A percentile compares a stretch with the other conserved stretches of the same genome.
Evolutionary conservation across 2,113 vertebrate genomes (phyloP).

Genomic region (Cyanoderma ruficeps): DNA sequence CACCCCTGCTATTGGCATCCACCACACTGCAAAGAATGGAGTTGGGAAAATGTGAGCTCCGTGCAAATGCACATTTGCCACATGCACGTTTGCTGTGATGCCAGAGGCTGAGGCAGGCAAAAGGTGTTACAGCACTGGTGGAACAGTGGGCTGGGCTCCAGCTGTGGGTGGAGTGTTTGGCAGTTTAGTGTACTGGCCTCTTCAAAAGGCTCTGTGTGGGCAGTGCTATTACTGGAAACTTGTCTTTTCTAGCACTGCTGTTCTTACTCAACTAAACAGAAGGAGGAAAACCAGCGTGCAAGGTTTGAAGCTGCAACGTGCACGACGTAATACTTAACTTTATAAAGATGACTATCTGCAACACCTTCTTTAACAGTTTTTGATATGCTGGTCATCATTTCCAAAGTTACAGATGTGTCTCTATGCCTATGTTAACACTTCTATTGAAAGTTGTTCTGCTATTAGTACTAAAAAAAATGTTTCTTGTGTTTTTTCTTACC

Average conservation of each 20-base stretch:
- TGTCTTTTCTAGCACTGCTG: neutral
- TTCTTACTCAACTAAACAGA: neutral
- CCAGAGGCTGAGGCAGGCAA: neutral
- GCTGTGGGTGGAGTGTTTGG: neutral
- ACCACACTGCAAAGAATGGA: neutral
- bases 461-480: neutral
- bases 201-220: neutral
- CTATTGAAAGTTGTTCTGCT: neutral
- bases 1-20: neutral
- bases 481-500: neutral
- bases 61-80: fast-evolving
- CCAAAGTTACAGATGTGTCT: neutral
- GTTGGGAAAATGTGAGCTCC: neutral
- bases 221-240: neutral
- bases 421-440: neutral
- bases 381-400: neutral
- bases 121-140: neutral
- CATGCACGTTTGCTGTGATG: neutral
- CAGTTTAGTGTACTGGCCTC: neutral
- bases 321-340: neutral
- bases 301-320: neutral
- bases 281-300: neutral
- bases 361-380: neutral
- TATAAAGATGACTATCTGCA: neutral
- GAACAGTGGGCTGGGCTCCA: neutral